Percentiles rank a stretch among this genome's conserved stretches.
These are phyloP conservation scores for Netelia inedita DNA, from an alignment of 2,888 invertebrate genomes.

Conservation along the genomic window DNA sequence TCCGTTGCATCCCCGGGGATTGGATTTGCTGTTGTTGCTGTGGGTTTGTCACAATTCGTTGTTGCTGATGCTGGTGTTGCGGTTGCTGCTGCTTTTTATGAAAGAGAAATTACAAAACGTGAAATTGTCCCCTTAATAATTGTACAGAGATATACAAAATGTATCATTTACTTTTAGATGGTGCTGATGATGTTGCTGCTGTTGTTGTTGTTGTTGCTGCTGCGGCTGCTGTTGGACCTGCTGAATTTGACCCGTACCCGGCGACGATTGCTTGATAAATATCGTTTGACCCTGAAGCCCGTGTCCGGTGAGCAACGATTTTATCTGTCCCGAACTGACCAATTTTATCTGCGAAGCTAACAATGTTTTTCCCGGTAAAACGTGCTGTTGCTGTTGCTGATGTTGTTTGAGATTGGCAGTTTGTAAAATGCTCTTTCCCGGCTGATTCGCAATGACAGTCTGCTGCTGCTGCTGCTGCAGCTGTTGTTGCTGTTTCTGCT, in stretches of 20 bases:
- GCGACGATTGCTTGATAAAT: conserved; percentile 83
- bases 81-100: conserved; percentile 71
- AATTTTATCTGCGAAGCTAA: conserved; percentile 83
- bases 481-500: conserved; percentile 72
- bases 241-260: conserved; percentile 78
- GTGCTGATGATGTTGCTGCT: conserved; percentile 73
- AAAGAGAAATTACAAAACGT: not conserved
- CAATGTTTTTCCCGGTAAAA: conserved; percentile 83
- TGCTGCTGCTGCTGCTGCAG: conserved; percentile 77
- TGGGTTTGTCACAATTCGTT: conserved; percentile 78
- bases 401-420: conserved; percentile 79
- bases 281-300: conserved; percentile 84
- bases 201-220: conserved; percentile 81
- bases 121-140: too few species aligned
- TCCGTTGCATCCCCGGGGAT: conserved; percentile 82
- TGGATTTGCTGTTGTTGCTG: conserved; percentile 80
- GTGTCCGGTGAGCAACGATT: conserved; percentile 83
- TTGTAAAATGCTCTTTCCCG: conserved; percentile 79
- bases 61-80: conserved; percentile 70
- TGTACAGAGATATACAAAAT: too few species aligned
- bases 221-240: conserved; percentile 85
- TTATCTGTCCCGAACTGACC: conserved; percentile 83
- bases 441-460: conserved; percentile 76
- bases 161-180: conserved; percentile 69
- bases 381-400: conserved; percentile 77